Conservation (phyloP, 1,140 invertebrate species). For the Papilio dardanus region DNA sequence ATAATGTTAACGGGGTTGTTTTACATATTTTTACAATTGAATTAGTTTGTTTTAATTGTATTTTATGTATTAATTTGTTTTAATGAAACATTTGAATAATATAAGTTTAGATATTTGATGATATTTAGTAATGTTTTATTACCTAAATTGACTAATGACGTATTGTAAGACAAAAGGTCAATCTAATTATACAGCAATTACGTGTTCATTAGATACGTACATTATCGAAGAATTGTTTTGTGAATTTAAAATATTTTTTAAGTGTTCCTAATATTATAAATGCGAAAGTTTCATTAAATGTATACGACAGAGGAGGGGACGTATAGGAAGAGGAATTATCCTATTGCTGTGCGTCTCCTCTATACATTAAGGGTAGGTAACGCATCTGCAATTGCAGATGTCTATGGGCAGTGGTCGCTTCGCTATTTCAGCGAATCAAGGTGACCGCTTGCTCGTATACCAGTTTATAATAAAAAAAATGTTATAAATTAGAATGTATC, state of each 20-base stretch:
- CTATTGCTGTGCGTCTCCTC: too few species aligned
- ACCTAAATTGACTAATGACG: not conserved
- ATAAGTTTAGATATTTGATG: not conserved
- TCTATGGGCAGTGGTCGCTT: too few species aligned
- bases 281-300: too few species aligned
- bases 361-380: too few species aligned
- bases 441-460: too few species aligned
- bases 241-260: not conserved
- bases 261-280: too few species aligned
- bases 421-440: too few species aligned
- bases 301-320: too few species aligned
- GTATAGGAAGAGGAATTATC: too few species aligned
- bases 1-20: conserved; percentile 41
- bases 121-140: not conserved
- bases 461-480: too few species aligned
- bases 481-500: too few species aligned
- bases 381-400: too few species aligned
- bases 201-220: not conserved
- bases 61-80: not conserved
- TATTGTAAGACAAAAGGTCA: not conserved
- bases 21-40: not conserved
- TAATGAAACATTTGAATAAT: not conserved
- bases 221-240: conserved; percentile 10
- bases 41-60: not conserved
- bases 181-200: not conserved